A percentile compares a stretch with the other conserved stretches of the same genome.
Evolutionary conservation across 2,113 vertebrate species (phyloP).

Genomic region (Poeciliopsis retropinna): DNA sequence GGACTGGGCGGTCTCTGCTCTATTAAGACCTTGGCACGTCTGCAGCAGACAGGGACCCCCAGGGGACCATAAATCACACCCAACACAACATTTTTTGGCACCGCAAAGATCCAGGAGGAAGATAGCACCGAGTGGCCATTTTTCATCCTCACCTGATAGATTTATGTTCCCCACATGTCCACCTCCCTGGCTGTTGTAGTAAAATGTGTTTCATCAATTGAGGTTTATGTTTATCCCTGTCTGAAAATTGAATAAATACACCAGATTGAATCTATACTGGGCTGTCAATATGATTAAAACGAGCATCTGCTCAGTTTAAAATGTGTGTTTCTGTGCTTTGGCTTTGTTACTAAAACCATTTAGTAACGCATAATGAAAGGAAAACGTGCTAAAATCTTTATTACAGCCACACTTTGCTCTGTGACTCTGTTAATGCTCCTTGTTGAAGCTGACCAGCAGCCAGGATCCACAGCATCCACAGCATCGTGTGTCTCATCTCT

Average conservation of each 20-base stretch:
- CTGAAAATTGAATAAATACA: constrained; percentile 3
- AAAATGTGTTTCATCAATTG: not conserved
- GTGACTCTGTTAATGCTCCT: constrained; percentile 31
- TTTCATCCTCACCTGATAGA: constrained; percentile 40
- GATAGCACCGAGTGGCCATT: constrained; percentile 47
- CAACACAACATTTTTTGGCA: constrained; percentile 27
- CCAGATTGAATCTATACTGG: too few relatives aligned
- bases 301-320: not conserved
- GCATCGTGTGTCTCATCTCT: constrained; percentile 56
- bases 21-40: constrained; percentile 27
- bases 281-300: not conserved
- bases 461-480: constrained; percentile 66
- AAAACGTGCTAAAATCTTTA: not conserved
- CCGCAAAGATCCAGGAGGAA: constrained; percentile 14
- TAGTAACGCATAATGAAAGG: not conserved
- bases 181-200: not conserved
- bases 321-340: not conserved
- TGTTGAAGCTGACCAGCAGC: constrained; percentile 30
- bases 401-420: not conserved
- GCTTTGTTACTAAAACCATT: not conserved
- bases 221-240: not conserved
- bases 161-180: constrained; percentile 33
- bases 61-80: constrained; percentile 57
- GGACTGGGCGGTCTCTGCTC: constrained; percentile 30
- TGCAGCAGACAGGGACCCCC: constrained; percentile 31